A percentile compares a stretch with the other conserved stretches of the same genome.
These are phyloP conservation scores for Subacronicta megacephala DNA, from an alignment of 2,888 invertebrate species.

Conservation along the genomic window DNA sequence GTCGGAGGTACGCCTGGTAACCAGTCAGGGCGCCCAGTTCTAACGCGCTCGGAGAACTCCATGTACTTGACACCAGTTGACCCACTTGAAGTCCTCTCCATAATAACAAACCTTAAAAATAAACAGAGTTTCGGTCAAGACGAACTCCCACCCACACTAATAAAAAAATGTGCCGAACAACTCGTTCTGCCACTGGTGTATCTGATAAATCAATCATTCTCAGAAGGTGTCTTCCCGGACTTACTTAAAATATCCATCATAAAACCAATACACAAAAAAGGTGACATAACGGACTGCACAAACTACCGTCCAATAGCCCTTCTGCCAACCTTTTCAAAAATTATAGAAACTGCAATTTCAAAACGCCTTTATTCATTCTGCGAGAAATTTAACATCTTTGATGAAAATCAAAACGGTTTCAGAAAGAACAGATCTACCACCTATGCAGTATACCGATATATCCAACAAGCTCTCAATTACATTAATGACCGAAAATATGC, in stretches of 20 bases:
- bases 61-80: conserved; percentile 8
- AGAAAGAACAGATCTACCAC: conserved; percentile 26
- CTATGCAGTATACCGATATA: conserved; percentile 27
- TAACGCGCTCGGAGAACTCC: conserved; percentile 7
- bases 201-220: conserved; percentile 30
- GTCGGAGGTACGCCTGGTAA: conserved; percentile 2
- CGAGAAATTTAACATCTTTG: conserved; percentile 23
- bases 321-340: conserved; percentile 21
- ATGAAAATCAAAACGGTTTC: conserved; percentile 29
- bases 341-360: conserved; percentile 24
- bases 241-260: conserved; percentile 29
- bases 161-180: conserved; percentile 21
- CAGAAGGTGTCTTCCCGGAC: conserved; percentile 22
- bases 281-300: conserved; percentile 6
- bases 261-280: conserved; percentile 35
- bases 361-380: conserved; percentile 13
- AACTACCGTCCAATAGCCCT: conserved; percentile 18
- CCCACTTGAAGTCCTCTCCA: conserved; percentile 8
- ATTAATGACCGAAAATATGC: conserved; percentile 34
- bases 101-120: conserved; percentile 20
- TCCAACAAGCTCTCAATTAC: conserved; percentile 20
- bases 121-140: conserved; percentile 14
- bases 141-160: conserved; percentile 19
- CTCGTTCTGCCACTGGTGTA: conserved; percentile 7
- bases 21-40: conserved; percentile 1